phyloP scores from a whole-genome alignment of 64 coral and sea anemone genomes.

The Anthopleura sola region DNA sequence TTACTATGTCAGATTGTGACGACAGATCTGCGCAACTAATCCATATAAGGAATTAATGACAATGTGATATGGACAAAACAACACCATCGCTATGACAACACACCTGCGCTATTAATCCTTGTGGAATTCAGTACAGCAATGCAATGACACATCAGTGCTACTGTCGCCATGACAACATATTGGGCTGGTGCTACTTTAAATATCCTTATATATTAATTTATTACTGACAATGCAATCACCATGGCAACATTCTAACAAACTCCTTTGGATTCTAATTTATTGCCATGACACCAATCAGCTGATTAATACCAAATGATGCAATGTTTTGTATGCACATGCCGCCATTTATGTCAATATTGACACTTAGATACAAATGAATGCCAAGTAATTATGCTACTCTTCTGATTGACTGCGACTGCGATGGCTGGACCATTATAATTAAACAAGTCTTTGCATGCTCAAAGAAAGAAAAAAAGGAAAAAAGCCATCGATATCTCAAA shows the following conservation, averaged over 20 bases:
- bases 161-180: background rate
- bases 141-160: background rate
- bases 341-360: too few species aligned
- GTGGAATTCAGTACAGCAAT: background rate
- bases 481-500: background rate
- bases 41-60: background rate
- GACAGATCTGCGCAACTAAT: background rate
- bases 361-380: background rate
- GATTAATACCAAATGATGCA: too few species aligned
- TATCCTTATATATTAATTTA: too few species aligned
- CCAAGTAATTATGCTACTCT: too few species aligned
- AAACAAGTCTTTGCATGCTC: too few species aligned
- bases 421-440: background rate
- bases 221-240: background rate
- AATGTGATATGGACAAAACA: background rate
- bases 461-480: background rate
- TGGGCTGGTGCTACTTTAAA: too few species aligned
- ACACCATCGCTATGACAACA: background rate
- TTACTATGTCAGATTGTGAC: background rate
- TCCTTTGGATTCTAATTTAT: too few species aligned
- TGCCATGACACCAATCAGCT: too few species aligned
- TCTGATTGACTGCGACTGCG: background rate
- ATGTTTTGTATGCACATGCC: too few species aligned
- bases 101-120: background rate
- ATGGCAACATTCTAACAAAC: too few species aligned